Percentiles rank a stretch among this genome's conserved stretches.
Conservation (phyloP, 2,797 vertebrate species). For the Pseudotriccus pelzelni region DNA sequence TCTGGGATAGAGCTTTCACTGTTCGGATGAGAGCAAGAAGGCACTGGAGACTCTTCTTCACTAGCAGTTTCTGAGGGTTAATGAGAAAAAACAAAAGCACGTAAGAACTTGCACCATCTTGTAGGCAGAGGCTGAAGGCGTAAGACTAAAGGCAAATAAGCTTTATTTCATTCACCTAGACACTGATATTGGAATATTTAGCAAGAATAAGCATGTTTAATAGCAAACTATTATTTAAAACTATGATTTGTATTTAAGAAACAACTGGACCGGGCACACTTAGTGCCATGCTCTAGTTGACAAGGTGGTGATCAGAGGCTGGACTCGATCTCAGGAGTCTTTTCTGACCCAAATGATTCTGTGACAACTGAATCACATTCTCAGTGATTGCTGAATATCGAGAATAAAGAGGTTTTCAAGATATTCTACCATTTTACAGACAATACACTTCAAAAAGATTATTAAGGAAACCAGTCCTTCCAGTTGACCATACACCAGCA, state of each 20-base stretch:
- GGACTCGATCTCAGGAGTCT: background rate
- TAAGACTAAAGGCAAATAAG: background rate
- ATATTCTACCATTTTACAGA: slow-evolving; percentile 14
- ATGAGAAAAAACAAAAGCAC: background rate
- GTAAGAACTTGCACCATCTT: background rate
- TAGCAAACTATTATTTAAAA: background rate
- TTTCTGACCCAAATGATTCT: background rate
- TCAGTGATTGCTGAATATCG: background rate
- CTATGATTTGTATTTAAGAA: background rate
- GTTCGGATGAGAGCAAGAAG: slow-evolving; percentile 80
- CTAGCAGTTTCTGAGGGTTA: slow-evolving; percentile 76
- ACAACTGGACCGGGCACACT: background rate
- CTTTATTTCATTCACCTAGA: background rate
- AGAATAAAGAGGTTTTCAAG: background rate
- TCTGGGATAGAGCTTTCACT: slow-evolving; percentile 80
- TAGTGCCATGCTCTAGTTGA: background rate
- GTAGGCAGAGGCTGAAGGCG: background rate
- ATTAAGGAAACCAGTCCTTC: slow-evolving; percentile 40
- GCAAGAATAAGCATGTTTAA: background rate
- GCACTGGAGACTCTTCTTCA: slow-evolving; percentile 76
- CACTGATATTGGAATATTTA: background rate
- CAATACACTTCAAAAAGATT: background rate
- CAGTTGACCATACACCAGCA: slow-evolving; percentile 28
- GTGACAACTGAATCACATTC: background rate
- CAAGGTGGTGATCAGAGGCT: background rate